Evolutionary conservation across 1,140 invertebrate species (phyloP).

Genomic region (Bombus turneri): DNA sequence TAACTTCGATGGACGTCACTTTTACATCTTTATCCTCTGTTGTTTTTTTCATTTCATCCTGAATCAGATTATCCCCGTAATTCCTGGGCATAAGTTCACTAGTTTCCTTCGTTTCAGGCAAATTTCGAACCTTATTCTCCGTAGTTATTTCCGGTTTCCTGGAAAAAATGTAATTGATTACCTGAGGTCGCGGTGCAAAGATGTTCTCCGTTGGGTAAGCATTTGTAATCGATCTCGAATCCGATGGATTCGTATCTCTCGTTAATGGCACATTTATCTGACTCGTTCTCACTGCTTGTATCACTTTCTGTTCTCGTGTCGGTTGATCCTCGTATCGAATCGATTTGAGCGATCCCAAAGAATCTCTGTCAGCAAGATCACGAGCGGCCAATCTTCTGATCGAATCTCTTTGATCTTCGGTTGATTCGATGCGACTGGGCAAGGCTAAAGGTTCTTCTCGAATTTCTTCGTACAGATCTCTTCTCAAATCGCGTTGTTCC

Average conservation of each 20-base stretch:
- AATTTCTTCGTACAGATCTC: conserved; percentile 21
- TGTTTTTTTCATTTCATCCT: conserved; percentile 41
- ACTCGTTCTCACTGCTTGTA: background rate
- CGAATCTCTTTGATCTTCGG: background rate
- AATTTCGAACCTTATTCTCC: background rate
- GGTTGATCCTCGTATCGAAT: conserved; percentile 9
- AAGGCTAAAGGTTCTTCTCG: background rate
- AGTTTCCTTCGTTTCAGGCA: conserved; percentile 19
- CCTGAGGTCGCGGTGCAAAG: conserved; percentile 69
- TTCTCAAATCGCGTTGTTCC: background rate
- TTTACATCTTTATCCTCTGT: conserved; percentile 31
- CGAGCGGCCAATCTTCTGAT: background rate
- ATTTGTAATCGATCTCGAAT: background rate
- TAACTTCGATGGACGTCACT: conserved; percentile 72
- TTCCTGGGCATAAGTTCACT: conserved; percentile 20
- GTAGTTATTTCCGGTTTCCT: background rate
- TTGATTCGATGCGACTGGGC: background rate
- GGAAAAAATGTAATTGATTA: conserved; percentile 72
- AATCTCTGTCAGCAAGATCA: background rate
- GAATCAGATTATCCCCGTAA: conserved; percentile 60
- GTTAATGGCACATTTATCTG: background rate
- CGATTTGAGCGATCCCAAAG: background rate
- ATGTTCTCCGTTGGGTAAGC: conserved; percentile 62
- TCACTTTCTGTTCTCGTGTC: background rate
- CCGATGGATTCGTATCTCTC: background rate